phyloP scores from a whole-genome alignment of 2,888 invertebrate species.

The Antitype chi region DNA sequence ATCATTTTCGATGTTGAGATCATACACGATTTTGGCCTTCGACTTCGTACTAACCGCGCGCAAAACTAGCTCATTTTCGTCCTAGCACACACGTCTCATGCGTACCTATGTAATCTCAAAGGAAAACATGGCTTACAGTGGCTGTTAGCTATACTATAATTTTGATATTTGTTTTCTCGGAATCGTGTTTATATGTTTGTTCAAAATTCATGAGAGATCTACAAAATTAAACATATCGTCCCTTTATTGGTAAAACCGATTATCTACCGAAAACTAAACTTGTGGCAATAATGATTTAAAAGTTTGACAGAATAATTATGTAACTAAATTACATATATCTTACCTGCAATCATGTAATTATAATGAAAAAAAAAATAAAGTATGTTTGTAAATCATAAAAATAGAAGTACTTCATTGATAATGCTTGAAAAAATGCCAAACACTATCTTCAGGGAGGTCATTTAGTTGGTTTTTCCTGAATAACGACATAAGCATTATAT shows the following conservation, averaged over 20 bases:
- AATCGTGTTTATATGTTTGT: neutral
- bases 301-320: conserved; percentile 29
- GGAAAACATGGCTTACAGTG: neutral
- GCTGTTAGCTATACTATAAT: neutral
- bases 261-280: conserved; percentile 12
- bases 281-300: conserved; percentile 22
- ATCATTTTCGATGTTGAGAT: neutral
- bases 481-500: conserved; percentile 27
- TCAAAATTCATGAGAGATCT: neutral
- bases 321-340: conserved; percentile 27
- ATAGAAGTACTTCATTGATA: no score
- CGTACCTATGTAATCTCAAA: neutral
- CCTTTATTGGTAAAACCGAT: neutral
- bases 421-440: no score
- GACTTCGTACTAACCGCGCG: neutral
- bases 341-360: conserved; percentile 28
- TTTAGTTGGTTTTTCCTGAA: conserved; percentile 31
- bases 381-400: no score
- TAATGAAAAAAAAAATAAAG: no score
- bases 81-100: neutral
- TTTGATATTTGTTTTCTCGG: neutral
- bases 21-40: neutral
- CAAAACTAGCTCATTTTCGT: neutral
- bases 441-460: no score
- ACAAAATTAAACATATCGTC: no score